Percentiles rank a stretch among this genome's conserved stretches.
phyloP scores from a whole-genome alignment of 2,888 invertebrate species.

The Drosophila pseudotalamancana region DNA sequence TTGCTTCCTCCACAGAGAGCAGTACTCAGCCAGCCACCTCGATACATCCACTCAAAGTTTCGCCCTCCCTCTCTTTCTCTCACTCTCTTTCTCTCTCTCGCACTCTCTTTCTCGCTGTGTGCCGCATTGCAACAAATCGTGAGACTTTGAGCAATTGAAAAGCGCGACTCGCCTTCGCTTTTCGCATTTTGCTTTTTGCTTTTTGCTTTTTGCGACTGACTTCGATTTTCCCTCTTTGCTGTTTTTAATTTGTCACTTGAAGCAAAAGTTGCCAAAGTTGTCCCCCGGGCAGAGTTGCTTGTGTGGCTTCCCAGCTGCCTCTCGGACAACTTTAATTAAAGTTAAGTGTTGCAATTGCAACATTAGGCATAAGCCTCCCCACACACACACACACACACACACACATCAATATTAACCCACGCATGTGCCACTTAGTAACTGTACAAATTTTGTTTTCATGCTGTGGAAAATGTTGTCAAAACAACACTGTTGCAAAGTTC shows the following conservation, averaged over 20 bases:
- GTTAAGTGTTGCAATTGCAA: conserved; percentile 52
- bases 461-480: conserved; percentile 10
- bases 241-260: conserved; percentile 79
- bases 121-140: conserved; percentile 61
- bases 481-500: background rate
- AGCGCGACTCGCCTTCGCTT: conserved; percentile 18
- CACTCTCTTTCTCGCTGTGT: background rate
- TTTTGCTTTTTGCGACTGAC: conserved; percentile 12
- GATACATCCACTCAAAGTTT: conserved; percentile 20
- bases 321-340: conserved; percentile 70
- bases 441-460: background rate
- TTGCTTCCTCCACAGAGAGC: conserved; percentile 55
- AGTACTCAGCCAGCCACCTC: conserved; percentile 31
- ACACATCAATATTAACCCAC: background rate
- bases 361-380: conserved; percentile 26
- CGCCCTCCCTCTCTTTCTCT: background rate
- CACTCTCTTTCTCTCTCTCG: background rate
- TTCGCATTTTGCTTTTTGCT: background rate
- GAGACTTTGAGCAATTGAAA: conserved; percentile 71
- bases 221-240: conserved; percentile 46
- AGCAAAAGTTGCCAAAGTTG: conserved; percentile 78
- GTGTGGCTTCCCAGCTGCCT: conserved; percentile 20
- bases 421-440: conserved; percentile 3
- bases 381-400: background rate
- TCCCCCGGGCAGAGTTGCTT: conserved; percentile 25